Base-by-base conservation (phyloP, 2,888 invertebrate genomes). In the Caenorhabditis wallacei region DNA sequence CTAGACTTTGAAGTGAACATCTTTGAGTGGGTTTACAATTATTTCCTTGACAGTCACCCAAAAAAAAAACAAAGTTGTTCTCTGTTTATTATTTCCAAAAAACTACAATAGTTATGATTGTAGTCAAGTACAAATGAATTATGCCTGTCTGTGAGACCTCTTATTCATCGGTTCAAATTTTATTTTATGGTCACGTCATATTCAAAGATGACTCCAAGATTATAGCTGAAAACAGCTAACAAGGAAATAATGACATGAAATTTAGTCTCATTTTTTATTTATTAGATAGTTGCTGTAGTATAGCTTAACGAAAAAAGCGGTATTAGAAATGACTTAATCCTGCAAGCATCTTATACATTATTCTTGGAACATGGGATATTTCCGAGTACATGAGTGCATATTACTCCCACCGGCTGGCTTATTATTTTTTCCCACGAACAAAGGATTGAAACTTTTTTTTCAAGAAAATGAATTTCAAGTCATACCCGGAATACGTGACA, bases 251-350 rank as follows among this genome's bases (percentile, higher is more conserved):
- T 51, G 63, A 63, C 43, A 54, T 18, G 46, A 18, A 46, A 40
- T 30, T 30, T n/a, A 18, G 20, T 30, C n/a, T 70, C 26, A 70
- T 70, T 70, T 56, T 30, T 57, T 57, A 70, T 70, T 70, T 43
- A 70, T 70, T 57, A 70, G 46, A 7, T 69, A n/a, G 43, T 26
- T 5, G n/a, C n/a, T n/a, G n/a, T n/a, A n/a, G 37, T 37, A 35
- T 35, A 20, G 59, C 24, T 61, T 26, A 30, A 16, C 4, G 22
- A 13, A 13, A 22, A 61, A 69, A 68, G 57, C 16, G 30, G 11
- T 46, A 35, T n/a, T n/a, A n/a, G n/a, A n/a, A n/a, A n/a, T n/a
- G 20, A 35, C 11, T 35, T 8, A 57, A 20, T 10, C n/a, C 8
- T 22, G 22, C 20, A 35, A 18, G 57, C 8, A 56, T 30, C 16